Evolutionary conservation across 2,113 vertebrate genomes (phyloP).

Genomic region (Taxidea taxus): DNA sequence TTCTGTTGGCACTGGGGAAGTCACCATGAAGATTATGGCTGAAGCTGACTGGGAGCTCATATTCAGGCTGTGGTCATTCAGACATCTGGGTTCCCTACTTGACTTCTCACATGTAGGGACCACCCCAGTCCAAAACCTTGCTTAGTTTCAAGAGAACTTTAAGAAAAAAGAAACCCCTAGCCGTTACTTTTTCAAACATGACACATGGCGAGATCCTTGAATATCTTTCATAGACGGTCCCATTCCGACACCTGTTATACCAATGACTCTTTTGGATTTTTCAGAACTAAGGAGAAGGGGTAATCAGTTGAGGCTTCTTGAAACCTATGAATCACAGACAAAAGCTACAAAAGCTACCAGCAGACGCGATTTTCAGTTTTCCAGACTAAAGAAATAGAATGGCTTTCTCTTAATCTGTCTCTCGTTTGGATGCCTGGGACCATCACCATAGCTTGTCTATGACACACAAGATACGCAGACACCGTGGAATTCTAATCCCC

Average conservation of each 20-base stretch:
- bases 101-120: not conserved
- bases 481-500: not conserved
- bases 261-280: not conserved
- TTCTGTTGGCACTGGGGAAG: not conserved
- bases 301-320: not conserved
- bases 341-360: not conserved
- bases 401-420: not conserved
- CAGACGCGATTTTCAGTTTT: not conserved
- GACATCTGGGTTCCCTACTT: not conserved
- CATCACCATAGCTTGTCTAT: not conserved
- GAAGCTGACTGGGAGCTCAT: not conserved
- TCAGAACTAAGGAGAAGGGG: not conserved
- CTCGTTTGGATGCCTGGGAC: not conserved
- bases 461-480: not conserved
- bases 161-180: not conserved
- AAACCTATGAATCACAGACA: not conserved
- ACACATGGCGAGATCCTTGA: not conserved
- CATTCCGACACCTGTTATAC: not conserved
- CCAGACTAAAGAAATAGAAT: not conserved
- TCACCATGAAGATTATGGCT: not conserved
- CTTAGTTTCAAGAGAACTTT: not conserved
- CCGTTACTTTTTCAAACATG: not conserved
- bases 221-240: not conserved
- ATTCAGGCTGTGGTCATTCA: not conserved
- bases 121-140: not conserved